These are phyloP conservation scores for Meloe dianella DNA, from an alignment of 2,888 invertebrate species.

Conservation along the genomic window DNA sequence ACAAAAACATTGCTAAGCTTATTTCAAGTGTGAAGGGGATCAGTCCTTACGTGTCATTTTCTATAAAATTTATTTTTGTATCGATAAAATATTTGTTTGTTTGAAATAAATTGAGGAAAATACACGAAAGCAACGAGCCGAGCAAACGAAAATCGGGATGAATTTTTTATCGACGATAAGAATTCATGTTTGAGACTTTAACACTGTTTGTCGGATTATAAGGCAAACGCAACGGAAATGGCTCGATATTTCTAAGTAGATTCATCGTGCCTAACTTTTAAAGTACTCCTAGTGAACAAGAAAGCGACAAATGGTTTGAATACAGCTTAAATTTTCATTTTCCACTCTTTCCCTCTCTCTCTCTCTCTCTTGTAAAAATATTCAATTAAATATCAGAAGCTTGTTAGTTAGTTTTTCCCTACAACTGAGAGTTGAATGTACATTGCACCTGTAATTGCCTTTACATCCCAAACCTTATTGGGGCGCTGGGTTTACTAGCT, in stretches of 20 bases:
- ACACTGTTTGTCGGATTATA: conserved; percentile 28
- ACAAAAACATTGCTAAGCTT: conserved; percentile 15
- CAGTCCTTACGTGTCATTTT: too few relatives aligned
- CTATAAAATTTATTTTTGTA: not conserved
- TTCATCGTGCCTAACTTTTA: conserved; percentile 24
- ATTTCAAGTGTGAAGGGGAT: not conserved
- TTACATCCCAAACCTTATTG: conserved; percentile 14
- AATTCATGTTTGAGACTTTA: conserved; percentile 23
- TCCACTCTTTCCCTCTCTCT: too few relatives aligned
- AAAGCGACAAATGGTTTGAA: conserved; percentile 15
- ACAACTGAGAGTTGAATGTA: not conserved
- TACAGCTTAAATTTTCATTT: not conserved
- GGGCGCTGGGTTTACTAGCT: conserved; percentile 6
- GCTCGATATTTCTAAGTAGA: conserved; percentile 25
- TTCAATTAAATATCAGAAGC: conserved; percentile 12
- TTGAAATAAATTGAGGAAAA: conserved; percentile 28
- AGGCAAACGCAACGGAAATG: conserved; percentile 29
- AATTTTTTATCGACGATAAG: conserved; percentile 23
- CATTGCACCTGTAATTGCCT: not conserved
- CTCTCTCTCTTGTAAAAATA: not conserved
- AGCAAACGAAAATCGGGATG: conserved; percentile 8
- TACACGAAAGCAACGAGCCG: conserved; percentile 18
- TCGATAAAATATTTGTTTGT: conserved; percentile 8
- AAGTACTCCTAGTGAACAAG: not conserved
- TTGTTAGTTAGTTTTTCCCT: not conserved